Evolutionary conservation across 2,888 invertebrate species (phyloP), one percentile per base, ranked within the genome.

Genomic region (Lobophora halterata): DNA sequence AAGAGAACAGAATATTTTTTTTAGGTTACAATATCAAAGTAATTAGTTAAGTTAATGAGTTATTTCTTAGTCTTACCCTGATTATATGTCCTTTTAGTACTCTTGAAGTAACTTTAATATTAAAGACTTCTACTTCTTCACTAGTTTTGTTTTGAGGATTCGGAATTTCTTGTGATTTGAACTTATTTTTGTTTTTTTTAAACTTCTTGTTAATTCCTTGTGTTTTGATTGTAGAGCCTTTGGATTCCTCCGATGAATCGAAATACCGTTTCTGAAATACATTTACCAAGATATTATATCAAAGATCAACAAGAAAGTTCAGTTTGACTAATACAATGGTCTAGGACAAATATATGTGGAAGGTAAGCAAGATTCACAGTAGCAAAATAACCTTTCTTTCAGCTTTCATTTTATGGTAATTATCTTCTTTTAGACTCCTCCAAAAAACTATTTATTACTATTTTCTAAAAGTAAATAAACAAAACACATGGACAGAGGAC

Each of bases 41-140:
- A n/a, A n/a, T n/a, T n/a, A n/a, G n/a, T 5, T 8, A 8, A 19
- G 4, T 8, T 13, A 16, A 11, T 7, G 5, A 25, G 6, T 5
- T 10, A 24, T n/a, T n/a, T n/a, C n/a, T 17, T 25, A 1, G 11
- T 20, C 52, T 55, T 63, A 82, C 82, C 61, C 71, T 74, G 26
- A 58, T 61, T 52, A 63, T 65, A 16, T 70, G 66, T 23, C 46
- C 48, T 46, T 69, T 73, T 14, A 73, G 11, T 27, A 71, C 38
- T n/a, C 53, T 56, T 10, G 72, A 66, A 6, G 73, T 79, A 7
- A 78, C 64, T 59, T 75, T 80, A 10, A 86, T 65, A 39, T 77
- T 79, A 46, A 62, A 83, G 7, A 81, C 74, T 65, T 83, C 61
- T 2, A 81, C 65, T 45, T 76, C 50, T 27, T 55, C 34, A 17